These are phyloP conservation scores for Dimorphilus gyrociliatus DNA, from an alignment of 2,888 invertebrate species.

Conservation along the genomic window DNA sequence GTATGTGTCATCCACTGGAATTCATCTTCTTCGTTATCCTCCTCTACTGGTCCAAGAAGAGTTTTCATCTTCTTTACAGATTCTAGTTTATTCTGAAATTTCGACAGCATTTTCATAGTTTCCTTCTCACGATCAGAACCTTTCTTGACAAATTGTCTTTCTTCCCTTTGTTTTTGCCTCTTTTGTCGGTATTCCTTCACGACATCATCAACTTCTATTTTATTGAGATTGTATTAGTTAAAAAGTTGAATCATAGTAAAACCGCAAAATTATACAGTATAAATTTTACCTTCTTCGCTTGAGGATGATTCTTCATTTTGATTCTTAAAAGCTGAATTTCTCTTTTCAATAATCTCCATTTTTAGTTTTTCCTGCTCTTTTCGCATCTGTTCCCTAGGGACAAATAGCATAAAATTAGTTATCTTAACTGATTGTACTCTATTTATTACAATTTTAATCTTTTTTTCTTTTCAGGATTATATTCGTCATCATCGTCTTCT, in stretches of 20 bases:
- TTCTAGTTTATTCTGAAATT: slow-evolving; percentile 63
- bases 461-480: slow-evolving; percentile 6
- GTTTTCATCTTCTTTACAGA: slow-evolving; percentile 42
- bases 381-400: slow-evolving; percentile 17
- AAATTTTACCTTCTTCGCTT: slow-evolving; percentile 18
- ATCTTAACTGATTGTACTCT: slow-evolving; percentile 31
- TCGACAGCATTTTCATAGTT: slow-evolving; percentile 60
- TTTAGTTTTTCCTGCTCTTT: slow-evolving; percentile 15
- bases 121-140: slow-evolving; percentile 34
- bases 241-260: neutral
- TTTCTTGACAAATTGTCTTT: too few species aligned
- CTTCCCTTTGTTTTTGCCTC: slow-evolving; percentile 23
- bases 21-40: slow-evolving; percentile 41
- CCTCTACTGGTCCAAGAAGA: slow-evolving; percentile 22
- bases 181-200: slow-evolving; percentile 23
- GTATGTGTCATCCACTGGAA: slow-evolving; percentile 32
- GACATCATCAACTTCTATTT: slow-evolving; percentile 12
- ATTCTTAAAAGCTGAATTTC: too few species aligned
- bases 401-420: slow-evolving; percentile 1
- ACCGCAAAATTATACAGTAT: slow-evolving; percentile 1
- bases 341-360: slow-evolving; percentile 14
- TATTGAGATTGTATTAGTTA: slow-evolving; percentile 7
- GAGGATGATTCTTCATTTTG: slow-evolving; percentile 15
- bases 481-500: slow-evolving; percentile 1
- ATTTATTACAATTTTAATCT: slow-evolving; percentile 37